Conservation (phyloP, 2,797 vertebrate species). For the Tiaroga cobitis region DNA sequence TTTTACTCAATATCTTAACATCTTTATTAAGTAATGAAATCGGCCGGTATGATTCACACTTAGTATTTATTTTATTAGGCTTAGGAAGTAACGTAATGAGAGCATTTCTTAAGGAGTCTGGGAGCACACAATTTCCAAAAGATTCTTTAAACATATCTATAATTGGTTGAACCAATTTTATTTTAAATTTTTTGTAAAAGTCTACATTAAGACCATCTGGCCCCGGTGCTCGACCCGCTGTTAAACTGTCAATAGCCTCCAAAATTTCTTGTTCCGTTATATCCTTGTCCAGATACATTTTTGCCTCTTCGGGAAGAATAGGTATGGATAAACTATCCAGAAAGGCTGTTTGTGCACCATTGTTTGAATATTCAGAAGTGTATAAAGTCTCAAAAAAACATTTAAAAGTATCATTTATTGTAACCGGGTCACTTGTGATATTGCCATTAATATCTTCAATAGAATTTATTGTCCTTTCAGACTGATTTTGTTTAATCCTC, state of each 20-base stretch:
- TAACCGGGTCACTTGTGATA: not conserved
- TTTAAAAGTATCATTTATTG: not conserved
- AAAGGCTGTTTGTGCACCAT: not conserved
- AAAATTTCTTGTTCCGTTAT: too few species aligned
- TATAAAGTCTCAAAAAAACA: not conserved
- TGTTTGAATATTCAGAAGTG: not conserved
- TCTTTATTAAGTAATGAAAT: not conserved
- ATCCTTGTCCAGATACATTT: too few species aligned
- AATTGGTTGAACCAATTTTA: not conserved
- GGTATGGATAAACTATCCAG: not conserved
- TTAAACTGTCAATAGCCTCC: too few species aligned
- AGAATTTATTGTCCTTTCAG: constrained; percentile 1
- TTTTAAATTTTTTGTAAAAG: not conserved
- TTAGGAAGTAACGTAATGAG: not conserved
- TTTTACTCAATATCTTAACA: too few species aligned
- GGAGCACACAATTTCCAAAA: not conserved
- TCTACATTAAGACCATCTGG: too few species aligned
- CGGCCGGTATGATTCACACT: not conserved
- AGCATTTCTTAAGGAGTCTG: not conserved
- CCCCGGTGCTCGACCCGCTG: too few species aligned
- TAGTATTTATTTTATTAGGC: not conserved
- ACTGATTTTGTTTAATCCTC: not conserved
- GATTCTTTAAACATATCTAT: constrained; percentile 2
- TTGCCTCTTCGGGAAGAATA: too few species aligned
- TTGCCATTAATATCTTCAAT: not conserved